Conservation (phyloP, 2,113 vertebrate genomes). For the Callospermophilus lateralis region DNA sequence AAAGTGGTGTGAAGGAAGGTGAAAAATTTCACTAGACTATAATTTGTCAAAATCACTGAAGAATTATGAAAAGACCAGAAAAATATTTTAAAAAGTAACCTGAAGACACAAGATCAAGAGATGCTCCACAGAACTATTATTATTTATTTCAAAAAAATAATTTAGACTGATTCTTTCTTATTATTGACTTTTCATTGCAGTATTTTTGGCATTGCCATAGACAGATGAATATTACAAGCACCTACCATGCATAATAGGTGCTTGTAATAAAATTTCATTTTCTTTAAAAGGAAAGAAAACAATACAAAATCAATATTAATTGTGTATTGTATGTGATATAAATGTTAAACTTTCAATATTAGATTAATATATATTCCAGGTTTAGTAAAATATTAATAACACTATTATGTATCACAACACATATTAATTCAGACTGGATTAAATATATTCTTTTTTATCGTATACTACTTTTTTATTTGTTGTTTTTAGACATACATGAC, state of each 20-base stretch:
- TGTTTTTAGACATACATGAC: too few species aligned
- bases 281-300: neutral
- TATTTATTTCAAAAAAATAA: neutral
- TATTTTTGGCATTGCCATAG: neutral
- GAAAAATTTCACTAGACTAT: neutral
- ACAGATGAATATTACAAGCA: neutral
- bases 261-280: neutral
- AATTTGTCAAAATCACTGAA: neutral
- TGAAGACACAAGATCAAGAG: neutral
- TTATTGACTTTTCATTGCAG: neutral
- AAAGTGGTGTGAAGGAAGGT: slow-evolving; percentile 9
- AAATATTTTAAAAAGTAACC: slow-evolving; percentile 27
- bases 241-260: neutral
- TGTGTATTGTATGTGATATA: neutral
- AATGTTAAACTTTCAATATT: neutral
- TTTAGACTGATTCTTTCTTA: neutral
- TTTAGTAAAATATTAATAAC: neutral
- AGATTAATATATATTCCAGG: neutral
- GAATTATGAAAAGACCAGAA: neutral
- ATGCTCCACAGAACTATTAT: neutral
- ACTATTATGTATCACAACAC: neutral
- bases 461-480: too few species aligned
- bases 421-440: neutral
- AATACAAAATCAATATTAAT: slow-evolving; percentile 25
- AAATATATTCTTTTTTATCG: neutral